Conservation (phyloP, 2,888 invertebrate species). For the Sarcophaga variegata region DNA sequence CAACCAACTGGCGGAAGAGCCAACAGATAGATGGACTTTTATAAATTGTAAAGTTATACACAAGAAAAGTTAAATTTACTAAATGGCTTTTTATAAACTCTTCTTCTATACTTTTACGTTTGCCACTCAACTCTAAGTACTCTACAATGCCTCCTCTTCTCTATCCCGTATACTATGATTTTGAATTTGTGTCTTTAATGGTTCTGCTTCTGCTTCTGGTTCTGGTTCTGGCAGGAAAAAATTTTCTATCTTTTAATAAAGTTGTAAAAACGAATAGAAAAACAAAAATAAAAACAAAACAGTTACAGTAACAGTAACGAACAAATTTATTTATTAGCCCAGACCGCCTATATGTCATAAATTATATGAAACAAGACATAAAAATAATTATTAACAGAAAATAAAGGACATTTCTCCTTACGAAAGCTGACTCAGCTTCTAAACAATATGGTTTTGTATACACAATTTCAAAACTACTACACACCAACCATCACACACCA, state of each 20-base stretch:
- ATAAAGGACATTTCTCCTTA: conserved; percentile 43
- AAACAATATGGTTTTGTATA: conserved; percentile 46
- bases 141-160: background rate
- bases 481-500: background rate
- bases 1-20: conserved; percentile 19
- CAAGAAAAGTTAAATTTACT: conserved; percentile 61
- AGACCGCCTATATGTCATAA: conserved; percentile 64
- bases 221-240: conserved; percentile 16
- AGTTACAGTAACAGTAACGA: background rate
- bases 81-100: conserved; percentile 63
- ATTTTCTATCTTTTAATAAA: conserved; percentile 24
- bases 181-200: conserved; percentile 4
- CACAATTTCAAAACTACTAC: background rate
- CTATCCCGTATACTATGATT: background rate
- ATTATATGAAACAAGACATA: conserved; percentile 63
- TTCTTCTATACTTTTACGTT: background rate
- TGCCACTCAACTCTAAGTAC: background rate
- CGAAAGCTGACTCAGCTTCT: conserved; percentile 52
- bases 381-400: conserved; percentile 67
- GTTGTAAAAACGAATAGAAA: conserved; percentile 12
- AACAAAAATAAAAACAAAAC: background rate
- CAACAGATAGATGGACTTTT: conserved; percentile 26
- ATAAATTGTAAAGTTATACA: conserved; percentile 61
- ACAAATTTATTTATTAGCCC: conserved; percentile 60
- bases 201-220: conserved; percentile 14